Conservation (phyloP, 2,113 vertebrate species). For the Cisticola juncidis region DNA sequence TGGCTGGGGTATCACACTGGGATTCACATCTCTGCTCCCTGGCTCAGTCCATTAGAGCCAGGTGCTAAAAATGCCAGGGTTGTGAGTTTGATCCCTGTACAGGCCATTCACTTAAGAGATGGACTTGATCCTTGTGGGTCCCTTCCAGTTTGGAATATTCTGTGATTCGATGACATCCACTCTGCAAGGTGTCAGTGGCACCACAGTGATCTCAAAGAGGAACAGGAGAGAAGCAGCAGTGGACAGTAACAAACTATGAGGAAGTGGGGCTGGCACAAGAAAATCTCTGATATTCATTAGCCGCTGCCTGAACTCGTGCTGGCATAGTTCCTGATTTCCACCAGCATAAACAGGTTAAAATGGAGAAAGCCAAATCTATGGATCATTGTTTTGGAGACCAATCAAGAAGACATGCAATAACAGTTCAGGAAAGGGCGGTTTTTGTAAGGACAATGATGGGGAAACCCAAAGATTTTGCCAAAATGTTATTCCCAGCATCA, state of each 20-base stretch:
- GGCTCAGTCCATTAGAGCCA: neutral
- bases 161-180: neutral
- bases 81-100: neutral
- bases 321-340: neutral
- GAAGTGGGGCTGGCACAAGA: neutral
- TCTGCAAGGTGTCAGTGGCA: neutral
- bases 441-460: constrained; percentile 14
- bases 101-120: neutral
- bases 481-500: neutral
- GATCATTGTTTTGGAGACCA: constrained; percentile 46
- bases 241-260: neutral
- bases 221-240: neutral
- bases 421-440: constrained; percentile 25
- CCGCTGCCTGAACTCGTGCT: accelerated
- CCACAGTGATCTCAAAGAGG: neutral
- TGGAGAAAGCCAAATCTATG: neutral
- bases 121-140: neutral
- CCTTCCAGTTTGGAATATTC: neutral
- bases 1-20: neutral
- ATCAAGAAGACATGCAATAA: neutral
- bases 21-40: neutral
- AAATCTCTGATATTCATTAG: neutral
- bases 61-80: neutral
- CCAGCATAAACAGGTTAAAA: neutral
- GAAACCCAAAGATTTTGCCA: constrained; percentile 9